Conservation (phyloP, 2,797 vertebrate genomes). For the Lutjanus argentimaculatus region DNA sequence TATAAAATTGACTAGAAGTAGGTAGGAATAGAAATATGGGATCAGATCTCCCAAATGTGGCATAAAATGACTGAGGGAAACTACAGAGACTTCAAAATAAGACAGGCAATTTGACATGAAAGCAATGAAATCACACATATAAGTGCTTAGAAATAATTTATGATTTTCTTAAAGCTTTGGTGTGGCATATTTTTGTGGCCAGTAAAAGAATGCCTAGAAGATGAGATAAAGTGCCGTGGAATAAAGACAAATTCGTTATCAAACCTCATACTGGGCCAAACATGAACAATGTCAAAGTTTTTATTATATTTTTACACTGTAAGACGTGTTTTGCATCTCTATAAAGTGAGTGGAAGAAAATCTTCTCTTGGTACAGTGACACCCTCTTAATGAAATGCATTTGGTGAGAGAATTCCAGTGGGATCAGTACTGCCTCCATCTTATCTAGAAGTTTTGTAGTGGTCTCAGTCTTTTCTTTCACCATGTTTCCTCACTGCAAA, state of each 20-base stretch:
- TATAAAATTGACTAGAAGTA: too few relatives aligned
- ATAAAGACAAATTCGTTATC: not conserved
- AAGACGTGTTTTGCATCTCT: not conserved
- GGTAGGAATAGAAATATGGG: not conserved
- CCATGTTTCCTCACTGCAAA: slow-evolving; percentile 15
- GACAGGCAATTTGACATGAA: not conserved
- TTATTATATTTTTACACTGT: not conserved
- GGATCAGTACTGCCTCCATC: slow-evolving; percentile 17
- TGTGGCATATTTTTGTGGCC: not conserved
- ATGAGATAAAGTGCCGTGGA: not conserved
- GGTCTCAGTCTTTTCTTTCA: slow-evolving; percentile 12
- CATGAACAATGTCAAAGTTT: not conserved
- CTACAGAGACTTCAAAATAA: not conserved
- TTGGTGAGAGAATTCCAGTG: slow-evolving; percentile 24
- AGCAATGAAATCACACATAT: not conserved
- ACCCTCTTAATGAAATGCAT: slow-evolving; percentile 34
- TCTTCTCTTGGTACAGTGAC: not conserved
- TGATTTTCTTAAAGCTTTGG: not conserved
- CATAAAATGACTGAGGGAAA: not conserved
- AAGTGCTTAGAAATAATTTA: not conserved
- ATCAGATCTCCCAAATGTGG: not conserved
- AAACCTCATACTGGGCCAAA: not conserved
- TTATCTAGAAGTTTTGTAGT: slow-evolving; percentile 5
- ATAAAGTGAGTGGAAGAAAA: slow-evolving; percentile 15
- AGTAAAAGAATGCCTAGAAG: not conserved